phyloP scores from a whole-genome alignment of 2,888 invertebrate species.

The Trachelus stipa region DNA sequence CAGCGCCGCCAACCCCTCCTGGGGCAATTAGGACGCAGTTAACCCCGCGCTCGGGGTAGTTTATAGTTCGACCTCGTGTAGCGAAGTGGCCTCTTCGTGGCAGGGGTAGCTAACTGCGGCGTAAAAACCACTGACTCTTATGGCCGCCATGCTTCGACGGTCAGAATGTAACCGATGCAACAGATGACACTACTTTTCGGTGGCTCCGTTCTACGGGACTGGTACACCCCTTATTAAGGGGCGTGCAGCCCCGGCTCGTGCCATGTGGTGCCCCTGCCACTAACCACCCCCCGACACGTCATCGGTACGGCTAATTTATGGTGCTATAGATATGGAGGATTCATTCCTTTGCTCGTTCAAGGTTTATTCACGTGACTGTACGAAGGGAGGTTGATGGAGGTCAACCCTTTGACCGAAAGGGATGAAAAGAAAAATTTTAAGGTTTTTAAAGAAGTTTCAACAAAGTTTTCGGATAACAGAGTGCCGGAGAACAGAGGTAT shows the following conservation, averaged over 20 bases:
- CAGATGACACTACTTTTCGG: constrained; percentile 57
- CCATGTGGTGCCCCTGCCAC: constrained; percentile 49
- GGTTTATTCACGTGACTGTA: too few species aligned
- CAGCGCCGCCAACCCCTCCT: neutral
- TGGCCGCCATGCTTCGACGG: constrained; percentile 42
- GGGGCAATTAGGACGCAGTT: constrained; percentile 4
- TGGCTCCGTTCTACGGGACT: constrained; percentile 26
- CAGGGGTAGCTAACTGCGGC: neutral
- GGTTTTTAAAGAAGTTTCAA: too few species aligned
- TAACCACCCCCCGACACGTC: constrained; percentile 38
- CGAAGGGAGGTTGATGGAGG: too few species aligned
- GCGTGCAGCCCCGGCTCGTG: constrained; percentile 47
- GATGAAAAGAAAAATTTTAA: too few species aligned
- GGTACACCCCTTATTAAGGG: constrained; percentile 38
- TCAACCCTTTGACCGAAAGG: too few species aligned
- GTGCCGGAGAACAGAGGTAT: too few species aligned
- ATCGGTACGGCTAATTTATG: constrained; percentile 49
- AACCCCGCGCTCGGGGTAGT: neutral
- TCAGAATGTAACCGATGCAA: constrained; percentile 56
- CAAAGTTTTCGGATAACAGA: too few species aligned
- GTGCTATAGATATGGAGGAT: neutral
- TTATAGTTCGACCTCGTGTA: too few species aligned
- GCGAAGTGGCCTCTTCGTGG: neutral
- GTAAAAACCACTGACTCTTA: neutral
- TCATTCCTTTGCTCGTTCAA: too few species aligned